Conservation (phyloP, 2,113 vertebrate species). For the Menidia beryllina region DNA sequence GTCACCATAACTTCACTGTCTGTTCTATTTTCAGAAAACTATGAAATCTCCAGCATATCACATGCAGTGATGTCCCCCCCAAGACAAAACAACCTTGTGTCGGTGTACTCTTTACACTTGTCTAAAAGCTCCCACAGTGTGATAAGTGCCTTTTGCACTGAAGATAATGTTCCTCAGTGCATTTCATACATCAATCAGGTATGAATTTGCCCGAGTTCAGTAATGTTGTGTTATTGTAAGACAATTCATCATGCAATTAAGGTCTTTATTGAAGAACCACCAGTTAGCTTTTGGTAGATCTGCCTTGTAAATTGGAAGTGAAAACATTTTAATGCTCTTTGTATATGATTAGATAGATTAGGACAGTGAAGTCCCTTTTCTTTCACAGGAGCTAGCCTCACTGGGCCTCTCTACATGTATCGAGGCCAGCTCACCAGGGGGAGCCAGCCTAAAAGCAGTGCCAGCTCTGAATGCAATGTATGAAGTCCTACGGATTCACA, state of each 20-base stretch:
- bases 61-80: constrained; percentile 86
- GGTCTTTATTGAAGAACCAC: too few relatives aligned
- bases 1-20: background rate
- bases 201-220: constrained; percentile 17
- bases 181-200: constrained; percentile 93
- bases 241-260: background rate
- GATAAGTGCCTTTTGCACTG: constrained; percentile 92
- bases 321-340: background rate
- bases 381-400: constrained; percentile 87
- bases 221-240: background rate
- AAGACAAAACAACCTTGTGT: constrained; percentile 81
- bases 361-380: constrained; percentile 5
- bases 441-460: constrained; percentile 80
- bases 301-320: background rate
- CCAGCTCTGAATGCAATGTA: constrained; percentile 90
- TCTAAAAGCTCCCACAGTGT: constrained; percentile 84
- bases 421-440: constrained; percentile 75
- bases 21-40: constrained; percentile 81
- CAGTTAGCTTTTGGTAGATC: too few relatives aligned
- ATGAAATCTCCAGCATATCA: constrained; percentile 83
- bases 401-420: constrained; percentile 88
- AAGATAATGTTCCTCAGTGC: constrained; percentile 91
- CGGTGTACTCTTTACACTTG: constrained; percentile 81
- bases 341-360: background rate
- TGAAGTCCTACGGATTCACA: constrained; percentile 89